Conservation (phyloP, 2,888 invertebrate genomes). For the Pherbina coryleti region DNA sequence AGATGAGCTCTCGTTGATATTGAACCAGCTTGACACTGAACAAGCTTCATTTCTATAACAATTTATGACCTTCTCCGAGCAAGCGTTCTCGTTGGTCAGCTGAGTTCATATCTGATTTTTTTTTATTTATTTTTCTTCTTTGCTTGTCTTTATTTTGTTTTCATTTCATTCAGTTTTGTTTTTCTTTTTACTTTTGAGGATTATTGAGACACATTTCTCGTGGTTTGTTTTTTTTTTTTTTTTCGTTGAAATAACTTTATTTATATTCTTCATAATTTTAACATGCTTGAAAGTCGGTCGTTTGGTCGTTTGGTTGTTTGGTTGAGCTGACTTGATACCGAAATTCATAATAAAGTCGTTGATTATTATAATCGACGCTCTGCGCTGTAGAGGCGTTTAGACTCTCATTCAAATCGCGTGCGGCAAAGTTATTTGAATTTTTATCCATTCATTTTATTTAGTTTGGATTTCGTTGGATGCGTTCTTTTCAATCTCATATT, state of each 20-base stretch:
- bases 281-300: background rate
- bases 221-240: background rate
- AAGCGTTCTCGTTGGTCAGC: conserved; percentile 10
- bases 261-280: background rate
- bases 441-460: background rate
- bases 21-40: conserved; percentile 33
- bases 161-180: background rate
- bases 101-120: conserved; percentile 29
- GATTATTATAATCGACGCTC: conserved; percentile 9
- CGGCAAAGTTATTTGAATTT: conserved; percentile 26
- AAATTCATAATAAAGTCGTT: conserved; percentile 30
- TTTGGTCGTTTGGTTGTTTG: background rate
- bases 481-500: background rate
- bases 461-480: background rate
- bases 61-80: conserved; percentile 1
- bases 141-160: background rate
- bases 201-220: background rate
- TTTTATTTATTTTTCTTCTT: background rate
- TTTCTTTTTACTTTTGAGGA: background rate
- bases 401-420: conserved; percentile 23
- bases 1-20: conserved; percentile 33
- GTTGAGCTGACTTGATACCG: background rate
- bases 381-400: conserved; percentile 5
- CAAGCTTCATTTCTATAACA: conserved; percentile 15
- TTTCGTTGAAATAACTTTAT: conserved; percentile 4